phyloP scores from a whole-genome alignment of 1,140 invertebrate genomes.

The Drosophila trapezifrons region DNA sequence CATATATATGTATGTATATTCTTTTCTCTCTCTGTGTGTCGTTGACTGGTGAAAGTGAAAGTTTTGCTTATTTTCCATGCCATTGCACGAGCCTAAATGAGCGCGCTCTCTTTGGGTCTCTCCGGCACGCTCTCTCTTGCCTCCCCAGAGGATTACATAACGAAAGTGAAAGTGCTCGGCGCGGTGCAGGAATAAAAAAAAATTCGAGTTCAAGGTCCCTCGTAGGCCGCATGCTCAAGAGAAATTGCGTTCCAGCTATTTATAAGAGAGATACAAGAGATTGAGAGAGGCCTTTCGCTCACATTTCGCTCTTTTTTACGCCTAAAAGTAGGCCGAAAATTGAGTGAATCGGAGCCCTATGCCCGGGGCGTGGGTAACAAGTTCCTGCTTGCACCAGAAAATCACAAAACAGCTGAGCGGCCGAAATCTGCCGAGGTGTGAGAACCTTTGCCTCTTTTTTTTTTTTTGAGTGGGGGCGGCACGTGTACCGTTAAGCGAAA shows the following conservation, averaged over 20 bases:
- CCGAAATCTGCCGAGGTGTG: conserved; percentile 10
- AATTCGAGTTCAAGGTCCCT: conserved; percentile 82
- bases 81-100: conserved; percentile 71
- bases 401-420: conserved; percentile 67
- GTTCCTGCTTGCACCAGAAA: conserved; percentile 68
- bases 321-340: conserved; percentile 72
- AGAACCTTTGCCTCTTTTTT: conserved; percentile 9
- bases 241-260: conserved; percentile 18
- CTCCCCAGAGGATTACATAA: conserved; percentile 70
- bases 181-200: conserved; percentile 8
- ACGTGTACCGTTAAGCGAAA: conserved; percentile 46
- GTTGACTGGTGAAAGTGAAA: conserved; percentile 80
- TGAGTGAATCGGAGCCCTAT: conserved; percentile 52
- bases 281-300: conserved; percentile 9
- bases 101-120: conserved; percentile 12
- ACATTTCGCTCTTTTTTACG: conserved; percentile 19
- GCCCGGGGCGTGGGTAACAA: conserved; percentile 65
- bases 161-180: conserved; percentile 49
- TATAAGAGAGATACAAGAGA: conserved; percentile 9
- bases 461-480: conserved; percentile 23
- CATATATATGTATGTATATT: background rate
- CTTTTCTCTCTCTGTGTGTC: conserved; percentile 40
- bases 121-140: background rate
- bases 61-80: conserved; percentile 70
- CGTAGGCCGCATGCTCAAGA: conserved; percentile 80